These are phyloP conservation scores for Steinernema carpocapsae DNA, from an alignment of 2,888 invertebrate species.

Conservation along the genomic window DNA sequence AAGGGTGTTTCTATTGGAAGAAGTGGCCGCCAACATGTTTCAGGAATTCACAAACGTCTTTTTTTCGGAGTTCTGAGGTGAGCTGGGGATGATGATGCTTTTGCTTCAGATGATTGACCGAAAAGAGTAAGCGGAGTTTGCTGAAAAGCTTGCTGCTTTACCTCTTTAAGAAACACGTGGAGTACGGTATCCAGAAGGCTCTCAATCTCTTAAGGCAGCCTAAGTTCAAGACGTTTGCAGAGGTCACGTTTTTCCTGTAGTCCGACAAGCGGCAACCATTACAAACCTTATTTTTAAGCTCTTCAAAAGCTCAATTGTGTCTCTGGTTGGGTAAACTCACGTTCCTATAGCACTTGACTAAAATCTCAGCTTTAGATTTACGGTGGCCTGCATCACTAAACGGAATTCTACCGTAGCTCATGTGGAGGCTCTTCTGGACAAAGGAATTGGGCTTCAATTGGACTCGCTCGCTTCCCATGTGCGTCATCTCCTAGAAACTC, in stretches of 20 bases:
- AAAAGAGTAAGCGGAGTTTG: slow-evolving; percentile 80
- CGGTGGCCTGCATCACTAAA: slow-evolving; percentile 86
- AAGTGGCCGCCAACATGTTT: slow-evolving; percentile 86
- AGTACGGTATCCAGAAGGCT: slow-evolving; percentile 92
- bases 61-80: slow-evolving; percentile 76
- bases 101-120: slow-evolving; percentile 78
- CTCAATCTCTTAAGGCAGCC: slow-evolving; percentile 74
- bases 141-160: slow-evolving; percentile 79
- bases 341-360: background rate
- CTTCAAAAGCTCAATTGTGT: slow-evolving; percentile 85
- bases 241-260: slow-evolving; percentile 86
- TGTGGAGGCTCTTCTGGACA: slow-evolving; percentile 88
- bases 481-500: slow-evolving; percentile 83
- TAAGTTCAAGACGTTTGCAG: slow-evolving; percentile 85
- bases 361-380: too few species aligned
- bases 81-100: background rate
- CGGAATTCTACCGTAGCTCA: slow-evolving; percentile 85
- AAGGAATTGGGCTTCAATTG: slow-evolving; percentile 75
- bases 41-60: slow-evolving; percentile 84
- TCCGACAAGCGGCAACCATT: slow-evolving; percentile 89
- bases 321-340: slow-evolving; percentile 80
- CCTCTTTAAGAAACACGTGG: slow-evolving; percentile 87
- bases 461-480: slow-evolving; percentile 89
- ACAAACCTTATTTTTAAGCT: slow-evolving; percentile 90
- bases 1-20: slow-evolving; percentile 93